Percentiles rank a stretch among this genome's conserved stretches.
phyloP scores from a whole-genome alignment of 2,797 vertebrate species.

The Coendou prehensilis region DNA sequence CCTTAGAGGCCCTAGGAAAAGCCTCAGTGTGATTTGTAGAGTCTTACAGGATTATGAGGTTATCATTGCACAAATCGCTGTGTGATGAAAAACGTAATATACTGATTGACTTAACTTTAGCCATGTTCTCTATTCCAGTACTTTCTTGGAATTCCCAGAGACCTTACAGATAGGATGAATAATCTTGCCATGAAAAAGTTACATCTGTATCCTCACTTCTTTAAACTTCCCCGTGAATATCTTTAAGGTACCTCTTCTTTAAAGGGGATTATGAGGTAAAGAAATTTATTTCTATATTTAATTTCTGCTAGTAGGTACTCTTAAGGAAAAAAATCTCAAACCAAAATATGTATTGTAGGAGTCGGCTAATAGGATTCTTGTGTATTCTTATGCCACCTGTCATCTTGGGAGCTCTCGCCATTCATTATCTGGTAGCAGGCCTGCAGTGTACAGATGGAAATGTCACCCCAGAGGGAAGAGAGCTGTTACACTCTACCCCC shows the following conservation, averaged over 20 bases:
- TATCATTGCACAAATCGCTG: slow-evolving; percentile 47
- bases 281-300: slow-evolving; percentile 70
- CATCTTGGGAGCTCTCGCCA: slow-evolving; percentile 75
- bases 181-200: slow-evolving; percentile 30
- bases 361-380: slow-evolving; percentile 66
- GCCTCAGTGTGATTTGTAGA: not conserved
- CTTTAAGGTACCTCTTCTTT: slow-evolving; percentile 5
- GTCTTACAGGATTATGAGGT: slow-evolving; percentile 16
- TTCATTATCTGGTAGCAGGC: slow-evolving; percentile 78
- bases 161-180: slow-evolving; percentile 36
- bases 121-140: not conserved
- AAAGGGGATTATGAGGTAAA: slow-evolving; percentile 27
- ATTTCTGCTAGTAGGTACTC: slow-evolving; percentile 65
- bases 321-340: slow-evolving; percentile 52
- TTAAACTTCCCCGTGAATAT: slow-evolving; percentile 31
- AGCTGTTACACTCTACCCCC: slow-evolving; percentile 68
- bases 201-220: slow-evolving; percentile 11
- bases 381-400: slow-evolving; percentile 78
- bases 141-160: not conserved
- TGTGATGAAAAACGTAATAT: slow-evolving; percentile 11
- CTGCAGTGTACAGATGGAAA: slow-evolving; percentile 77
- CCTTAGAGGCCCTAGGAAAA: slow-evolving; percentile 6
- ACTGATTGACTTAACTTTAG: slow-evolving; percentile 37
- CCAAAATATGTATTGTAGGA: slow-evolving; percentile 70
- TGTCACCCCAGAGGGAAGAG: slow-evolving; percentile 80